phyloP scores from a whole-genome alignment of 1,140 invertebrate species.

The Agrypnia vestita region DNA sequence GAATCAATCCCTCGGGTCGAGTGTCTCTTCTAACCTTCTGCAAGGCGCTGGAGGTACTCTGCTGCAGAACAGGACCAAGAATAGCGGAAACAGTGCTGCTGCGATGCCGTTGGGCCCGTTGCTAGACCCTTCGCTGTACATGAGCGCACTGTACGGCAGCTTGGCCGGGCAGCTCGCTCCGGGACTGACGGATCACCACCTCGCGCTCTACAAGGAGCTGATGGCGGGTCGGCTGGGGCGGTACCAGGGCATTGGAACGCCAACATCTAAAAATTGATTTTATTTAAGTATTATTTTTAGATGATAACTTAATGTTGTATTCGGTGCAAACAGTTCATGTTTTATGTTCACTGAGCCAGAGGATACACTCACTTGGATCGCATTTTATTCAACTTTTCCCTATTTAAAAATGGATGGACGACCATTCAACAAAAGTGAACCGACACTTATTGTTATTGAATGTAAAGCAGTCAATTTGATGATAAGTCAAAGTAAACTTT shows the following conservation, averaged over 20 bases:
- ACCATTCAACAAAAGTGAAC: no score
- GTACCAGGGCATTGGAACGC: constrained; percentile 12
- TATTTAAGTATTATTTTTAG: no score
- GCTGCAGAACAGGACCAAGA: no score
- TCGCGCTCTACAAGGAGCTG: constrained; percentile 54
- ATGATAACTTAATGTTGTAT: no score
- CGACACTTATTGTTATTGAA: no score
- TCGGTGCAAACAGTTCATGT: no score
- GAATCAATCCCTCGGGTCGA: constrained; percentile 46
- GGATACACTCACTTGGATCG: no score
- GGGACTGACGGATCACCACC: constrained; percentile 61
- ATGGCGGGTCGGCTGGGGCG: neutral
- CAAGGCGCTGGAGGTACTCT: constrained; percentile 52
- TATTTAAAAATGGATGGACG: no score
- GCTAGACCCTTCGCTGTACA: constrained; percentile 67
- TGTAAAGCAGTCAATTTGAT: no score
- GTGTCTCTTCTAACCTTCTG: constrained; percentile 51
- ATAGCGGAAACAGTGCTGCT: constrained; percentile 51
- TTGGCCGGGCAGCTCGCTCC: constrained; percentile 64
- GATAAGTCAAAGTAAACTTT: no score
- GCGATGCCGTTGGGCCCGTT: constrained; percentile 62
- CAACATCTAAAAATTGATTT: constrained; percentile 54
- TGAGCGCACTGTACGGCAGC: constrained; percentile 67
- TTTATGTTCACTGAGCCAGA: no score
- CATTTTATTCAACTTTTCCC: no score